phyloP scores from a whole-genome alignment of 2,113 vertebrate species.

The Coryphaenoides rupestris region DNA sequence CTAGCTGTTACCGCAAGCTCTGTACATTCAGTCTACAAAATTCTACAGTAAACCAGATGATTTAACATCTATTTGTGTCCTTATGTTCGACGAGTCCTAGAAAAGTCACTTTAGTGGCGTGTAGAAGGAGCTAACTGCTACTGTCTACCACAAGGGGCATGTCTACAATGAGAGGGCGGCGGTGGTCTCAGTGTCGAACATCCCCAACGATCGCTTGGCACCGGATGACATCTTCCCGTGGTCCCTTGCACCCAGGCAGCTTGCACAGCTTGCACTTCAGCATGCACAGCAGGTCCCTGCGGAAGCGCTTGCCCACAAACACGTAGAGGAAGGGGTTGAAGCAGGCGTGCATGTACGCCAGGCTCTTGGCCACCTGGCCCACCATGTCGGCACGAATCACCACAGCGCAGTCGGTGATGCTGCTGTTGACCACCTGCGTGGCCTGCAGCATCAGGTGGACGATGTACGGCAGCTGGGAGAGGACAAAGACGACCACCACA shows the following conservation, averaged over 20 bases:
- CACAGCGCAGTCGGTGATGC: slow-evolving; percentile 60
- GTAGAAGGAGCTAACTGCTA: too few relatives aligned
- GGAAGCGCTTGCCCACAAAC: slow-evolving; percentile 84
- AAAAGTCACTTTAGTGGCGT: too few relatives aligned
- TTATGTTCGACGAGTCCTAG: too few relatives aligned
- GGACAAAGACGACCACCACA: slow-evolving; percentile 78
- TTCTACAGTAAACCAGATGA: too few relatives aligned
- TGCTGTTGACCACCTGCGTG: slow-evolving; percentile 48
- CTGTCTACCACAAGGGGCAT: too few relatives aligned
- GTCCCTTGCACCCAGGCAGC: slow-evolving; percentile 48
- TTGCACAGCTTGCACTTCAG: slow-evolving; percentile 42
- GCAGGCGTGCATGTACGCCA: slow-evolving; percentile 63
- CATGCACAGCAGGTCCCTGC: slow-evolving; percentile 73
- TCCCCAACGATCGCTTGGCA: slow-evolving; percentile 71
- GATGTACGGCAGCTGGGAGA: slow-evolving; percentile 86
- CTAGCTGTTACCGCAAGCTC: too few relatives aligned
- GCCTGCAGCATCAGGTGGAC: slow-evolving; percentile 76
- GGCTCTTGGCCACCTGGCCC: too few relatives aligned
- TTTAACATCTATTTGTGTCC: too few relatives aligned
- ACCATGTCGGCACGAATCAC: slow-evolving; percentile 62
- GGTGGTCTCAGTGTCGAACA: slow-evolving; percentile 75
- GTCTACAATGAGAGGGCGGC: slow-evolving; percentile 70
- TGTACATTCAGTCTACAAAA: too few relatives aligned
- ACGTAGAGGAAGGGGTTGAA: slow-evolving; percentile 86
- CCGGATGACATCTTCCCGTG: slow-evolving; percentile 43